Base-by-base conservation (phyloP, 1,140 invertebrate species). In the Tetramorium parvispinum region DNA sequence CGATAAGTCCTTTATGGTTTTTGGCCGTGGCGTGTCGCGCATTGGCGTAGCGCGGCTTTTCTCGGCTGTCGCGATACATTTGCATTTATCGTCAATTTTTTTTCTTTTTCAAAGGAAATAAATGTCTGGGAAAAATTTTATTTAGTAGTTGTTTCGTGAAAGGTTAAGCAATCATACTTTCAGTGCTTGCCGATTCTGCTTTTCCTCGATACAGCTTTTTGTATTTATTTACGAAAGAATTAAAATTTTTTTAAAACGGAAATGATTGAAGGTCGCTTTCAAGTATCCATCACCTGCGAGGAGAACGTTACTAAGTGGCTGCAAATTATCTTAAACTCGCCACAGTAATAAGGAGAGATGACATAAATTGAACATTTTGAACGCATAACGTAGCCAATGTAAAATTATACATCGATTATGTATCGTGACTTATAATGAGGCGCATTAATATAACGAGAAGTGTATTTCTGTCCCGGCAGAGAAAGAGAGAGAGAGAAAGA, bases 1-100 rank as follows among this genome's bases (percentile, higher is more conserved):
- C 85, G 86, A 91, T 91, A 91, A 91, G 89, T 91, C 89, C 88
- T 88, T 91, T 90, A 90, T 61, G 71, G 51, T 66, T 73, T 89
- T 85, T 78, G 77, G 85, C 40, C 68, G 77, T 86, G 55, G 59
- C 24, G 40, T 43, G 59, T 82, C 63, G 27, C 57, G 37, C 71
- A 66, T 71, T 79, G 63, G 66, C 83, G 57, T 51, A 55, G 79
- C 46, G 24, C 46, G 21, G 8, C 37, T 13, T 53, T 2, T 21
- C n/a, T 18, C 10, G 13, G 46, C n/a, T 59, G 18, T 37, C 18
- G 27, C 32, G 11, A 66, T 16, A 32, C 46, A 13, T 32, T 32
- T 65, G 1, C 7, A 13, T 18, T 5, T 7, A 16, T 51, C 11
- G 27, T 40, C 18, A 18, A 21, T 49, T 46, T n/a, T n/a, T n/a